Evolutionary conservation across 2,113 vertebrate genomes (phyloP).

Genomic region (Melanotaenia duboulayi): DNA sequence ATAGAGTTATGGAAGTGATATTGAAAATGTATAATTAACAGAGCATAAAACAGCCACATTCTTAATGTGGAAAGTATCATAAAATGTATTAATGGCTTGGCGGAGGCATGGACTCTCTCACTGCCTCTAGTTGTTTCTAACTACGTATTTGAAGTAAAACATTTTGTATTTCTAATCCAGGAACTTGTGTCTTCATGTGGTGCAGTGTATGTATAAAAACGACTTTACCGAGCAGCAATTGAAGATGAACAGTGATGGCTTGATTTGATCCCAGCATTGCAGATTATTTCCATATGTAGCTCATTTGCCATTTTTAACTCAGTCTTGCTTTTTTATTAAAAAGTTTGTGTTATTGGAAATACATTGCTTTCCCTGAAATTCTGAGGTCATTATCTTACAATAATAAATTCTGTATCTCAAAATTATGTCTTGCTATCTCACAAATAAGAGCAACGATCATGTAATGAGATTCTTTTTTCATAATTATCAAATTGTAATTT

Average conservation of each 20-base stretch:
- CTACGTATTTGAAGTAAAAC: too few relatives aligned
- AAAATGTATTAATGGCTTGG: too few relatives aligned
- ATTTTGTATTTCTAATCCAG: too few relatives aligned
- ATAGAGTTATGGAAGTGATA: not conserved
- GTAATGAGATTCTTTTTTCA: not conserved
- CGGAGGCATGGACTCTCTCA: too few relatives aligned
- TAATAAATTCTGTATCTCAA: slow-evolving; percentile 20
- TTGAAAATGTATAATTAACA: not conserved
- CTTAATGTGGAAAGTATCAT: not conserved
- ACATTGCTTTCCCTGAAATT: not conserved
- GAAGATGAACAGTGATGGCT: not conserved
- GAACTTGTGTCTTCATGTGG: too few relatives aligned
- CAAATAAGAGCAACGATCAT: slow-evolving; percentile 13
- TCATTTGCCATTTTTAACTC: not conserved
- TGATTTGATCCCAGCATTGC: not conserved
- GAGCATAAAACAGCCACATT: not conserved
- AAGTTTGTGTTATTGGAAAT: slow-evolving; percentile 7
- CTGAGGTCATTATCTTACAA: not conserved
- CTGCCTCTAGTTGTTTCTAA: too few relatives aligned
- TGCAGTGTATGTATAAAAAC: too few relatives aligned
- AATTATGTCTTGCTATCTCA: slow-evolving; percentile 2
- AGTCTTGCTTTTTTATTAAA: not conserved
- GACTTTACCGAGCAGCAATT: not conserved
- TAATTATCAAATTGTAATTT: slow-evolving; percentile 11
- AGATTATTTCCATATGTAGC: not conserved